Evolutionary conservation across 2,888 invertebrate species (phyloP).

Genomic region (Arrhopalites spinosus): DNA sequence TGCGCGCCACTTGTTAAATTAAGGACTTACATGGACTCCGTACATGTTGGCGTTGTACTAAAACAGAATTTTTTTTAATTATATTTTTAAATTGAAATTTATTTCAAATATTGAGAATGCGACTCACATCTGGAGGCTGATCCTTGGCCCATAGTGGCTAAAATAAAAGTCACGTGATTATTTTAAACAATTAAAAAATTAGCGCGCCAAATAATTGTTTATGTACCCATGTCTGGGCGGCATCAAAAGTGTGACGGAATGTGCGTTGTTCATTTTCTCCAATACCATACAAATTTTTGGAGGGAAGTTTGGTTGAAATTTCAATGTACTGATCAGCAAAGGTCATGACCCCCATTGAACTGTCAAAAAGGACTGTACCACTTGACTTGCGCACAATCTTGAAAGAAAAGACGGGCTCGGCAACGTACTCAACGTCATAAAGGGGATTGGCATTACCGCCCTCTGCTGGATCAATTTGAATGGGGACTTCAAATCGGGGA

Average conservation of each 20-base stretch:
- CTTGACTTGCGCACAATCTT: slow-evolving; percentile 56
- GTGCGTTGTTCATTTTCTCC: slow-evolving; percentile 60
- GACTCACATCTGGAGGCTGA: slow-evolving; percentile 54
- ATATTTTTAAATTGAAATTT: not conserved
- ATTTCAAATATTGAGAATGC: slow-evolving; percentile 18
- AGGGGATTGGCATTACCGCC: slow-evolving; percentile 46
- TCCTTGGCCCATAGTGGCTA: slow-evolving; percentile 60
- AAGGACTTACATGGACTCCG: slow-evolving; percentile 15
- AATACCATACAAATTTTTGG: slow-evolving; percentile 60
- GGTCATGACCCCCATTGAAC: slow-evolving; percentile 59
- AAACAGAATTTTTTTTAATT: not conserved
- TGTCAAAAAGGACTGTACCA: slow-evolving; percentile 55
- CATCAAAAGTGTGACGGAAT: slow-evolving; percentile 58
- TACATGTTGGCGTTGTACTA: slow-evolving; percentile 20
- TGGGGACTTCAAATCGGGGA: slow-evolving; percentile 51
- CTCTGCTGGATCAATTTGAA: slow-evolving; percentile 42
- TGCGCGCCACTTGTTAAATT: not conserved
- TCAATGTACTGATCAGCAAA: slow-evolving; percentile 62
- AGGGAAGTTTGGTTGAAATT: slow-evolving; percentile 59
- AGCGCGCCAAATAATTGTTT: no score
- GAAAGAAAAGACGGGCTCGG: slow-evolving; percentile 57
- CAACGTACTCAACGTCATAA: slow-evolving; percentile 50
- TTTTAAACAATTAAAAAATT: no score
- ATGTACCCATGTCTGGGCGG: not conserved
- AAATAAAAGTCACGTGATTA: slow-evolving; percentile 24